These are phyloP conservation scores for Cossypha niveicapilla DNA, from an alignment of 2,797 vertebrate species.

Conservation along the genomic window DNA sequence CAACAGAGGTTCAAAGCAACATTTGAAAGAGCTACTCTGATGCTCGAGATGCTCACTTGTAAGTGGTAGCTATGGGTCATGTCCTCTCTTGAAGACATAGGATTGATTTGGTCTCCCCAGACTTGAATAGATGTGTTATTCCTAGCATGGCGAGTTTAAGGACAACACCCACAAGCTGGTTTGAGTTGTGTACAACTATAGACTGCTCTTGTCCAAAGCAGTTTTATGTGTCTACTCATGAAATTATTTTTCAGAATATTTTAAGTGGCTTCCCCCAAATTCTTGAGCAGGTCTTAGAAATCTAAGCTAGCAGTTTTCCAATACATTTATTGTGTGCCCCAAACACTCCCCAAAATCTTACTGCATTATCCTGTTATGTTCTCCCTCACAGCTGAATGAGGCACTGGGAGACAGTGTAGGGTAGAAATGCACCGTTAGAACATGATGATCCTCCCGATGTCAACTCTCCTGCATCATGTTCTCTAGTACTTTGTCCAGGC, in stretches of 20 bases:
- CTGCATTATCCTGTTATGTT: neutral
- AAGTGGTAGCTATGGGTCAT: neutral
- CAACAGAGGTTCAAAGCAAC: slow-evolving; percentile 6
- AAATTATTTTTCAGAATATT: neutral
- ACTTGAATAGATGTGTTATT: neutral
- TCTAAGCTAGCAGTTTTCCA: neutral
- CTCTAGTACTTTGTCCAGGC: slow-evolving; percentile 1
- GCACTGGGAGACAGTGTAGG: neutral
- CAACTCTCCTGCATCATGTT: neutral
- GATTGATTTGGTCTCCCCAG: neutral
- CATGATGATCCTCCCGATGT: fast-evolving
- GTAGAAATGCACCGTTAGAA: neutral
- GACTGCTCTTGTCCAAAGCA: neutral
- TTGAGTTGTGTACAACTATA: neutral
- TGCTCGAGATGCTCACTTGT: neutral
- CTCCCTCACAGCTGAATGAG: neutral
- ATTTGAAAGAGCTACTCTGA: neutral
- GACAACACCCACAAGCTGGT: neutral
- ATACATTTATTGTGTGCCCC: neutral
- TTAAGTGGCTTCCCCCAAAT: neutral
- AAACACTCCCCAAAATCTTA: neutral
- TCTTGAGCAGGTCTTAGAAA: neutral
- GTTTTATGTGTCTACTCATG: neutral
- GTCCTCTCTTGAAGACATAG: neutral
- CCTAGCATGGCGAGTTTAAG: neutral